Percentiles rank a stretch among this genome's conserved stretches.
Conservation (phyloP, 2,888 invertebrate genomes). For the Caenorhabditis japonica region DNA sequence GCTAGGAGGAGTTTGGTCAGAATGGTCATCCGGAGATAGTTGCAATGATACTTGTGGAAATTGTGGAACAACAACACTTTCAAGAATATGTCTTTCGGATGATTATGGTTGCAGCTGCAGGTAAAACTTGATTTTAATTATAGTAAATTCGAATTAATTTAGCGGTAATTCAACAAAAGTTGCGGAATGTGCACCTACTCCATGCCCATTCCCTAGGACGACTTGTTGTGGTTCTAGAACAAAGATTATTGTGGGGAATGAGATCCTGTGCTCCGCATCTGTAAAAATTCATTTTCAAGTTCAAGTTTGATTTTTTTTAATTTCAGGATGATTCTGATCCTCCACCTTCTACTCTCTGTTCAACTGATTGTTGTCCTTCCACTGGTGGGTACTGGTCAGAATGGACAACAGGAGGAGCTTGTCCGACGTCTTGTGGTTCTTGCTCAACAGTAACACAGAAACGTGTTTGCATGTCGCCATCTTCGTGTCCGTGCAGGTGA, state of each 20-base stretch:
- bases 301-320: not conserved
- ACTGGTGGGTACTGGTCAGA: conserved; percentile 65
- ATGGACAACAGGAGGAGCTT: conserved; percentile 51
- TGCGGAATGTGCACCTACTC: conserved; percentile 12
- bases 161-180: conserved; percentile 30
- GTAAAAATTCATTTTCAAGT: not conserved
- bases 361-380: conserved; percentile 52
- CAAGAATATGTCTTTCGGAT: conserved; percentile 25
- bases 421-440: conserved; percentile 57
- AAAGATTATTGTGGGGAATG: conserved; percentile 2
- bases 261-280: not conserved
- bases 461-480: conserved; percentile 35
- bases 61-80: conserved; percentile 33
- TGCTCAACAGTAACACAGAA: conserved; percentile 48
- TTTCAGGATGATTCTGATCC: conserved; percentile 37
- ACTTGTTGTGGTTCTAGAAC: conserved; percentile 20
- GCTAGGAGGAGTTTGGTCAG: conserved; percentile 49
- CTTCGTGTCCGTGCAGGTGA: conserved; percentile 52
- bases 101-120: conserved; percentile 34
- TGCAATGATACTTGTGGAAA: conserved; percentile 26
- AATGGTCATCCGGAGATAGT: conserved; percentile 33
- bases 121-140: conserved; percentile 8
- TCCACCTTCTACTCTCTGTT: conserved; percentile 48
- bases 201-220: conserved; percentile 19
- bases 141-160: not conserved